phyloP scores from a whole-genome alignment of 2,888 invertebrate species.

The Sturmia bella region DNA sequence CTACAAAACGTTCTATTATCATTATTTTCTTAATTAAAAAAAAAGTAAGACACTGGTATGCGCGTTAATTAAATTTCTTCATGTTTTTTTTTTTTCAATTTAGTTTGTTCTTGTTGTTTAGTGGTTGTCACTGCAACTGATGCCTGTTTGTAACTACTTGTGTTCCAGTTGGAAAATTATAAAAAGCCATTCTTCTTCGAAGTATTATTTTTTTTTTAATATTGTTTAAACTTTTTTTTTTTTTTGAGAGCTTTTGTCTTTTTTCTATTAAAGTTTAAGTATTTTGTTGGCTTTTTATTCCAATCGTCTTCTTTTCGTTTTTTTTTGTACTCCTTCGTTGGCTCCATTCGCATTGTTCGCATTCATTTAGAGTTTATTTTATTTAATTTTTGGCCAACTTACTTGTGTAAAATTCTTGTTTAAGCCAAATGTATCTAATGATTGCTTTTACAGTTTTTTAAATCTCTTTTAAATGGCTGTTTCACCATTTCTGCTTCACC shows the following conservation, averaged over 20 bases:
- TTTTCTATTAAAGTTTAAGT: conserved; percentile 35
- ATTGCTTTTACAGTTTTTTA: conserved; percentile 37
- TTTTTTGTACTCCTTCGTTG: not conserved
- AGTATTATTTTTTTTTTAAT: conserved; percentile 31
- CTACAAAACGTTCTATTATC: too few relatives aligned
- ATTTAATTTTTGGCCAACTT: conserved; percentile 63
- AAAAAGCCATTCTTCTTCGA: conserved; percentile 46
- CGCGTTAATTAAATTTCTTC: conserved; percentile 71
- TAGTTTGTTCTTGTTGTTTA: conserved; percentile 22
- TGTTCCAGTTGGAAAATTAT: conserved; percentile 52
- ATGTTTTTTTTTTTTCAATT: not conserved
- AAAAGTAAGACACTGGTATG: conserved; percentile 71
- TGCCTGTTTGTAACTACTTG: conserved; percentile 29
- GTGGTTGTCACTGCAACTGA: conserved; percentile 52
- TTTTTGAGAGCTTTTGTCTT: conserved; percentile 23
- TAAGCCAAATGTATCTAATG: conserved; percentile 63
- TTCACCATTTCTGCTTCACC: conserved; percentile 18
- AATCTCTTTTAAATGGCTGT: not conserved
- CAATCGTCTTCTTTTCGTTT: conserved; percentile 1
- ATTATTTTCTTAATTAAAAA: too few relatives aligned
- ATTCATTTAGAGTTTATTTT: conserved; percentile 51
- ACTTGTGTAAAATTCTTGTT: conserved; percentile 56
- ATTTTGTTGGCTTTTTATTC: conserved; percentile 35
- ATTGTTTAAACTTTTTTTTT: not conserved
- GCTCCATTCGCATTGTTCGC: conserved; percentile 23